These are phyloP conservation scores for Acrobasis repandana DNA, from an alignment of 2,888 invertebrate species.

Conservation along the genomic window DNA sequence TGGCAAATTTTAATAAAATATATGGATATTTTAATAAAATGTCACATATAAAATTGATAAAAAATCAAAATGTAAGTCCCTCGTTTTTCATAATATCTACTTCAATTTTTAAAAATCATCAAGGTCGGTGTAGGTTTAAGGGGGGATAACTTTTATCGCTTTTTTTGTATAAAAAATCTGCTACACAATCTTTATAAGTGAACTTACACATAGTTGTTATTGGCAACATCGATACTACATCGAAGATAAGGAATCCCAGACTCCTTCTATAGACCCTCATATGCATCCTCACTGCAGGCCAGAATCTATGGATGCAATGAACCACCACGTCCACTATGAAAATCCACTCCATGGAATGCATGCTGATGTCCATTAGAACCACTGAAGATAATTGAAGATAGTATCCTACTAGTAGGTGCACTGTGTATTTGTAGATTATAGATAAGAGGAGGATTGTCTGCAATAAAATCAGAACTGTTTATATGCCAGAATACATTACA, in stretches of 20 bases:
- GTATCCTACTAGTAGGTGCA: constrained; percentile 55
- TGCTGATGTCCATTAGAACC: constrained; percentile 39
- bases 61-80: too few relatives aligned
- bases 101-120: too few relatives aligned
- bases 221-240: constrained; percentile 53
- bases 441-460: constrained; percentile 41
- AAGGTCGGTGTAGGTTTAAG: too few relatives aligned
- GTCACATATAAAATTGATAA: too few relatives aligned
- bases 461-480: background rate
- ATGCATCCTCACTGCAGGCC: constrained; percentile 59
- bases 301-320: constrained; percentile 55
- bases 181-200: too few relatives aligned
- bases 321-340: constrained; percentile 53
- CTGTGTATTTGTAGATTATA: constrained; percentile 52
- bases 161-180: too few relatives aligned
- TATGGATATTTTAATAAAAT: too few relatives aligned
- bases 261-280: constrained; percentile 57
- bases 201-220: constrained; percentile 56
- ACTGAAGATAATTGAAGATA: constrained; percentile 36
- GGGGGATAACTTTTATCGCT: too few relatives aligned
- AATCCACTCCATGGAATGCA: constrained; percentile 47
- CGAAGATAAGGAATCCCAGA: constrained; percentile 46
- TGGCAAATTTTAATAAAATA: too few relatives aligned
- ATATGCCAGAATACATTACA: too few relatives aligned
- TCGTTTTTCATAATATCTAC: too few relatives aligned